Percentiles rank a stretch among this genome's conserved stretches.
Evolutionary conservation across 2,888 invertebrate genomes (phyloP).

Genomic region (Bellardia pandia): DNA sequence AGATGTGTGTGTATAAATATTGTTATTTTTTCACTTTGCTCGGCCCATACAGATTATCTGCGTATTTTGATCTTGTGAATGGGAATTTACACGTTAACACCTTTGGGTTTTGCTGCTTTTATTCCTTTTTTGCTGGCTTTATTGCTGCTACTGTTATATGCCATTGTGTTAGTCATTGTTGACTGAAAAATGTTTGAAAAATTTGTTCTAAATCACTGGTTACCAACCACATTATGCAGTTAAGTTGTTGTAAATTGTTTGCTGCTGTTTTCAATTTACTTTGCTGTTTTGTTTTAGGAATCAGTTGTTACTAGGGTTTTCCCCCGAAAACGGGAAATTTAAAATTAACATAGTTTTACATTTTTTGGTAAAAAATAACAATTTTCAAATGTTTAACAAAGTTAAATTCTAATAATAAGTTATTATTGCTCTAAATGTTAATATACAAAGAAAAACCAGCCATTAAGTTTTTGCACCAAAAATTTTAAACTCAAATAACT

Average conservation of each 20-base stretch:
- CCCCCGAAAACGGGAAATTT: too few species aligned
- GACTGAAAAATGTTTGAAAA: conserved; percentile 69
- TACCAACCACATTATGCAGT: conserved; percentile 71
- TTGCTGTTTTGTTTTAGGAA: conserved; percentile 29
- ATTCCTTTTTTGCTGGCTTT: conserved; percentile 45
- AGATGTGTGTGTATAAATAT: not conserved
- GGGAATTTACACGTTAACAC: conserved; percentile 83
- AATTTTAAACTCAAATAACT: too few species aligned
- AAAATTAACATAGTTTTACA: too few species aligned
- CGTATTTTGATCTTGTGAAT: conserved; percentile 79
- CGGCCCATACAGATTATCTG: conserved; percentile 71
- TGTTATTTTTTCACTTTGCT: conserved; percentile 47
- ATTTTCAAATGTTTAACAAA: too few species aligned
- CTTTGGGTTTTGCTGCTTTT: conserved; percentile 75
- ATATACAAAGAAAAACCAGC: too few species aligned
- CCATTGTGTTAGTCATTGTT: conserved; percentile 58
- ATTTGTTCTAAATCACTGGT: conserved; percentile 72
- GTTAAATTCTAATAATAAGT: too few species aligned
- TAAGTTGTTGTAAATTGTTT: conserved; percentile 67
- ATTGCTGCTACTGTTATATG: conserved; percentile 39
- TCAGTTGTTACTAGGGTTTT: conserved; percentile 41
- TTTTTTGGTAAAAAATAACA: too few species aligned
- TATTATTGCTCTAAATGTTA: too few species aligned
- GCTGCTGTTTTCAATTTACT: conserved; percentile 24
- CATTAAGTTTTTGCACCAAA: too few species aligned